A percentile compares a stretch with the other conserved stretches of the same genome.
Conservation (phyloP, 2,797 vertebrate species). For the Phylloscopus collybita region DNA sequence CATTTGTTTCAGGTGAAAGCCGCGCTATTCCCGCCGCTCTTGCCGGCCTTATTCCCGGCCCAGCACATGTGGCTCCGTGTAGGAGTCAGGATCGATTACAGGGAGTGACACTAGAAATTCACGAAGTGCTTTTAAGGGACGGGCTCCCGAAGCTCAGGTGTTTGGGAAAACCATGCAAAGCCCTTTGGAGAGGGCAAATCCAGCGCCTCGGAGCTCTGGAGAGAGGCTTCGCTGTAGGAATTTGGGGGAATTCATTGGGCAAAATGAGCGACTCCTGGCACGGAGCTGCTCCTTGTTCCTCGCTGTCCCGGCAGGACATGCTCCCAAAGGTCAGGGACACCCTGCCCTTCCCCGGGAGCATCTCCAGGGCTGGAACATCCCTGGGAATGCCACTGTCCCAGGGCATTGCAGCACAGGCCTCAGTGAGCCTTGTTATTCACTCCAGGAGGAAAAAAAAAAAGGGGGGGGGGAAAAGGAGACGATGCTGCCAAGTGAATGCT, state of each 20-base stretch:
- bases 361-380: fast-evolving
- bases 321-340: too few relatives aligned
- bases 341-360: not conserved
- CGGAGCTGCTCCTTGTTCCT: not conserved
- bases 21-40: not conserved
- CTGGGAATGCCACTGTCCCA: too few relatives aligned
- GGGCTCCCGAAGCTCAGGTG: not conserved
- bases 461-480: not conserved
- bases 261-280: fast-evolving
- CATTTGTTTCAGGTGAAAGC: slow-evolving; percentile 51
- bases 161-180: not conserved
- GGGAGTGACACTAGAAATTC: slow-evolving; percentile 48
- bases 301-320: fast-evolving
- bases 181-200: not conserved
- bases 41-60: not conserved
- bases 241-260: not conserved
- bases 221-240: not conserved
- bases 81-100: slow-evolving; percentile 51
- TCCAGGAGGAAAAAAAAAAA: fast-evolving
- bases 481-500: not conserved
- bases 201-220: fast-evolving
- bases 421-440: not conserved
- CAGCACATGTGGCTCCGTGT: not conserved
- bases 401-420: not conserved
- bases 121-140: slow-evolving; percentile 25